Conservation (phyloP, 2,113 vertebrate species). For the Reinhardtius hippoglossoides region DNA sequence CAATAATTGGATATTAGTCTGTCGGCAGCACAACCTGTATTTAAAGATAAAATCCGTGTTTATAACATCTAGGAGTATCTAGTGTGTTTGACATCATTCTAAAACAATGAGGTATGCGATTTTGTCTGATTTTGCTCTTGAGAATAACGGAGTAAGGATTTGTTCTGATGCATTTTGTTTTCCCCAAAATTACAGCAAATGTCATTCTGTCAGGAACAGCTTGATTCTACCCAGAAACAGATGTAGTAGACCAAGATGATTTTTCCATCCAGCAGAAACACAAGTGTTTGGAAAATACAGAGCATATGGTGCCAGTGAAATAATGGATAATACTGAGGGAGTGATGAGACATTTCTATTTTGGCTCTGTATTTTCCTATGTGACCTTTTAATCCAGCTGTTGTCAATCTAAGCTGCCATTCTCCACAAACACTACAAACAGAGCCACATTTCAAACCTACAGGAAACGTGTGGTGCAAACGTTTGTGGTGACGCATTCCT, state of each 20-base stretch:
- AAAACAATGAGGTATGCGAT: neutral
- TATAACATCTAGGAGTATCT: neutral
- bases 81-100: neutral
- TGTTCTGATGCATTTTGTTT: neutral
- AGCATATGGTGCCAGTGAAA: conserved; percentile 4
- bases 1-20: neutral
- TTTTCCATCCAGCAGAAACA: conserved; percentile 1
- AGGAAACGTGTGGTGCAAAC: neutral
- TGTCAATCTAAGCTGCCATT: conserved; percentile 13
- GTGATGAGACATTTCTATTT: conserved; percentile 1
- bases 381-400: conserved; percentile 12
- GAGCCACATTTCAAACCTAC: conserved; percentile 3
- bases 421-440: neutral
- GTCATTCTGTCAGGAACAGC: too few species aligned
- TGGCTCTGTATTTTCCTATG: neutral
- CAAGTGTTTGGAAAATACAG: neutral
- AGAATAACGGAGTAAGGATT: neutral
- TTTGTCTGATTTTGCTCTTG: neutral
- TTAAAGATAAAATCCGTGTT: too few species aligned
- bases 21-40: neutral
- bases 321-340: neutral
- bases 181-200: too few species aligned
- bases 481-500: neutral
- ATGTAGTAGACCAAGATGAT: neutral
- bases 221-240: neutral